phyloP scores from a whole-genome alignment of 2,797 vertebrate species.

The Acanthurus lineatus region DNA sequence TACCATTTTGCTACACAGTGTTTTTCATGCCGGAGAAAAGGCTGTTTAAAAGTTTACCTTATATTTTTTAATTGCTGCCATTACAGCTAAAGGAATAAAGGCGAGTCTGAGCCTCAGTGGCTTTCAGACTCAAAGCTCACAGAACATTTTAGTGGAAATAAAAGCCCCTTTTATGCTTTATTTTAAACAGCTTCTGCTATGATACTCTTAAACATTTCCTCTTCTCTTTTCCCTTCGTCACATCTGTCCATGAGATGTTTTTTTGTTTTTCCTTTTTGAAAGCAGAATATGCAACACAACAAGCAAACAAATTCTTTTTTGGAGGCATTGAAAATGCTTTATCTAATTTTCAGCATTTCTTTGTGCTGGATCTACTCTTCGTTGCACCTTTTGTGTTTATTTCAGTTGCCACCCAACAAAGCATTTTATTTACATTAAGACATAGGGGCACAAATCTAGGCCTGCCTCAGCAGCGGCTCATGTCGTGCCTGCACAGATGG shows the following conservation, averaged over 20 bases:
- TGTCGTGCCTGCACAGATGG: slow-evolving; percentile 71
- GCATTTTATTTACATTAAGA: slow-evolving; percentile 81
- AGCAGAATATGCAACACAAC: slow-evolving; percentile 1
- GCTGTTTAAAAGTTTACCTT: slow-evolving; percentile 82
- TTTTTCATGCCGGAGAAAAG: slow-evolving; percentile 82
- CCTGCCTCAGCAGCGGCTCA: slow-evolving; percentile 71
- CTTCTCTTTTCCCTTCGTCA: slow-evolving; percentile 16
- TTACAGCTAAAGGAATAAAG: slow-evolving; percentile 80
- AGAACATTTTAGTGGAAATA: slow-evolving; percentile 63
- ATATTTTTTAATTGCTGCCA: slow-evolving; percentile 84
- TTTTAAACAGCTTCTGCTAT: slow-evolving; percentile 44
- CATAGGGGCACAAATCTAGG: slow-evolving; percentile 75
- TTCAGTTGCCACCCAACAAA: slow-evolving; percentile 59
- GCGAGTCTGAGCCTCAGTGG: slow-evolving; percentile 54
- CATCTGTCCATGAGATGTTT: slow-evolving; percentile 11
- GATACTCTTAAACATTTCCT: slow-evolving; percentile 26
- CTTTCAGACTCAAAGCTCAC: slow-evolving; percentile 64
- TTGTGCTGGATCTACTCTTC: slow-evolving; percentile 19
- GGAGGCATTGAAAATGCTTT: background rate
- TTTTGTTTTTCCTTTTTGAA: background rate
- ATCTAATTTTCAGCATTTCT: slow-evolving; percentile 35
- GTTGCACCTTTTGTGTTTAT: slow-evolving; percentile 54
- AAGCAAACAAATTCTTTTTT: slow-evolving; percentile 6
- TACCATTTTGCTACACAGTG: slow-evolving; percentile 82
- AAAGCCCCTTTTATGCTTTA: slow-evolving; percentile 62